A percentile compares a stretch with the other conserved stretches of the same genome.
Conservation (phyloP, 2,888 invertebrate genomes). For the Sericinus montela region DNA sequence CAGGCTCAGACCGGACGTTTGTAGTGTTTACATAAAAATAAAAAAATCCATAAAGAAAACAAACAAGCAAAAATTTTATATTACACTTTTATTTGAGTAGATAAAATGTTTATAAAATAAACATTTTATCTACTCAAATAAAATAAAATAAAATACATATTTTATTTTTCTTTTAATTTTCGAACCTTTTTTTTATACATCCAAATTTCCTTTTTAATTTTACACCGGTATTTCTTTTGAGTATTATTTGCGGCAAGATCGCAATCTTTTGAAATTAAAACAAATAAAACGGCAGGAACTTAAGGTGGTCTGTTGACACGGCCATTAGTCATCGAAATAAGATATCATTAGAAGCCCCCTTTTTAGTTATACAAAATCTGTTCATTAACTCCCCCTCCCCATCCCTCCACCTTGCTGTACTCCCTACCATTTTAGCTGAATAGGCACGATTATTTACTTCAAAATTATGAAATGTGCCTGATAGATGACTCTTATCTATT, state of each 20-base stretch:
- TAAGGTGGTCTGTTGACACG: constrained; percentile 31
- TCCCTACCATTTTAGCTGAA: constrained; percentile 40
- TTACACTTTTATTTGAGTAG: no score
- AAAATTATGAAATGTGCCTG: constrained; percentile 61
- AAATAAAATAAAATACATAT: no score
- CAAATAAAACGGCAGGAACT: constrained; percentile 25
- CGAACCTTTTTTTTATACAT: no score
- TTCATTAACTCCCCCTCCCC: constrained; percentile 43
- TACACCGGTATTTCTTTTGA: constrained; percentile 11
- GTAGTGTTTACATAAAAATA: no score
- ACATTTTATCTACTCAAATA: no score
- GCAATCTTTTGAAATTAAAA: constrained; percentile 26
- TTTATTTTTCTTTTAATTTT: no score
- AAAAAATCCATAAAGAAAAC: no score
- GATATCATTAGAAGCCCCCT: constrained; percentile 65
- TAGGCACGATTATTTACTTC: constrained; percentile 62
- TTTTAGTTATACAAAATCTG: constrained; percentile 75
- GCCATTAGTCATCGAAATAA: constrained; percentile 67
- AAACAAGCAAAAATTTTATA: no score
- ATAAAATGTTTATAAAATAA: no score
- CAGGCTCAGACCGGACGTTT: no score
- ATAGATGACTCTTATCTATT: constrained; percentile 59
- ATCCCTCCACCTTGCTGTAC: constrained; percentile 15
- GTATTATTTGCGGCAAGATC: constrained; percentile 3
- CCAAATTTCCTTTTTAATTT: no score